Base-by-base conservation (phyloP, 2,113 vertebrate genomes). In the Trachemys scripta region DNA sequence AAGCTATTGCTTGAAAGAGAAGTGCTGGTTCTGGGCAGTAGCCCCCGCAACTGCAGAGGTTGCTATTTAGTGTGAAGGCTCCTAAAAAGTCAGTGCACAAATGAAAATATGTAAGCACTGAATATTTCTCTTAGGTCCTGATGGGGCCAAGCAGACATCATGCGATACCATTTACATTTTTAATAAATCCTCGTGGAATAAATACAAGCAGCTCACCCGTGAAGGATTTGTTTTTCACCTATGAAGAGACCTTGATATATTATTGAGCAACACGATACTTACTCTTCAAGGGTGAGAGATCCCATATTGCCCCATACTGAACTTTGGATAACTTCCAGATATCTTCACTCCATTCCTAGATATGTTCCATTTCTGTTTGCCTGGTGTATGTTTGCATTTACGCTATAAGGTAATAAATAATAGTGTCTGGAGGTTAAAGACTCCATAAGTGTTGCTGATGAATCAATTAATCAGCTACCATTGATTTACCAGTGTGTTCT, bases 401-500 rank as follows among this genome's bases (percentile, higher is more conserved):
- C 16, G 27, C 22, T 38, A 82, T 83, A 17, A 87, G 27, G 56
- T 35, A 83, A 93, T 96, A 96, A 97, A 96, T 96, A 96, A 95
- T 51, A 51, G 88, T 42, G 19, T 96, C 93, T 94, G 51, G 85
- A 93, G 89, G 82, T 97, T 95, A 92, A 96, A 95, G 89, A 97
- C 81, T 93, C 96, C 4, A 22, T 59, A 83, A 91, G 95, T 92
- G 92, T 92, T 93, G 84, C 88, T 97, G 87, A 94, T 49, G 25
- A 90, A 97, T 98, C 85, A 94, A 96, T 98, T 96, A 95, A 96
- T 98, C 97, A 42, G 97, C 96, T 93, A 47, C 81, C 95, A 98
- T 97, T 84, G 96, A 98, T 98, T 94, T 94, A 94, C 87, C 22
- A 82, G 85, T 94, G 76, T 87, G 92, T 97, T 92, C 96, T 96